These are phyloP conservation scores for Drosophila bocki DNA, from an alignment of 1,140 invertebrate species.

Conservation along the genomic window DNA sequence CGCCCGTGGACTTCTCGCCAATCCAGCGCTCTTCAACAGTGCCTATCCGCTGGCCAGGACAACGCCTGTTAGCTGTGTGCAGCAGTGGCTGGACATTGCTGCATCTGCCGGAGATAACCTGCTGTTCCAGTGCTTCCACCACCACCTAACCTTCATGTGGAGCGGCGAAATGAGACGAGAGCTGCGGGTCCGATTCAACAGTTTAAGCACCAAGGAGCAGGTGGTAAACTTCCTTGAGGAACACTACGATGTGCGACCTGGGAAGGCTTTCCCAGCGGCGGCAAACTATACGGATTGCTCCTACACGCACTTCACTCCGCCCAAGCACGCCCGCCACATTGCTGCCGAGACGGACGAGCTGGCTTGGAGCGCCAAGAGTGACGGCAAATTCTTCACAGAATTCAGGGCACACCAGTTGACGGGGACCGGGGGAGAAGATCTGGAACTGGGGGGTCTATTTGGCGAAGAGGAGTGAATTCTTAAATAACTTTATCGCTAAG, in stretches of 20 bases:
- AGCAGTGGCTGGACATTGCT: slow-evolving; percentile 94
- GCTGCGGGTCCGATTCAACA: slow-evolving; percentile 92
- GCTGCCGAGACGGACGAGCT: slow-evolving; percentile 47
- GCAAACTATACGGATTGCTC: slow-evolving; percentile 60
- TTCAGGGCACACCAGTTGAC: slow-evolving; percentile 57
- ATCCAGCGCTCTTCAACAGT: slow-evolving; percentile 93
- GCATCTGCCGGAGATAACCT: slow-evolving; percentile 86
- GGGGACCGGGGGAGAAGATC: slow-evolving; percentile 35
- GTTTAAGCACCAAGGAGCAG: slow-evolving; percentile 88
- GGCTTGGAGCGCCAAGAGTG: slow-evolving; percentile 56
- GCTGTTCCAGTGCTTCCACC: slow-evolving; percentile 94
- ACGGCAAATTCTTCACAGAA: slow-evolving; percentile 77
- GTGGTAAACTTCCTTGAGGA: slow-evolving; percentile 90
- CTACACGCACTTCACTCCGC: slow-evolving; percentile 68
- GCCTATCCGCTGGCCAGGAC: slow-evolving; percentile 88
- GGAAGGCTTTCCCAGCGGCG: background rate
- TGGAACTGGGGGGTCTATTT: slow-evolving; percentile 59
- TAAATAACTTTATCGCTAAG: background rate
- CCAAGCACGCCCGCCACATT: slow-evolving; percentile 55
- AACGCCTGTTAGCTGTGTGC: slow-evolving; percentile 92
- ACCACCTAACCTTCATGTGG: slow-evolving; percentile 97
- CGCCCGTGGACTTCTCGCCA: slow-evolving; percentile 94
- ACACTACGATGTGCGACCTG: slow-evolving; percentile 57
- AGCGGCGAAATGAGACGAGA: slow-evolving; percentile 91
- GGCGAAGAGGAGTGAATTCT: slow-evolving; percentile 39